Evolutionary conservation across 1,140 invertebrate genomes (phyloP), one percentile per base, ranked within the genome.

Genomic region (Carcinoscorpius rotundicauda): DNA sequence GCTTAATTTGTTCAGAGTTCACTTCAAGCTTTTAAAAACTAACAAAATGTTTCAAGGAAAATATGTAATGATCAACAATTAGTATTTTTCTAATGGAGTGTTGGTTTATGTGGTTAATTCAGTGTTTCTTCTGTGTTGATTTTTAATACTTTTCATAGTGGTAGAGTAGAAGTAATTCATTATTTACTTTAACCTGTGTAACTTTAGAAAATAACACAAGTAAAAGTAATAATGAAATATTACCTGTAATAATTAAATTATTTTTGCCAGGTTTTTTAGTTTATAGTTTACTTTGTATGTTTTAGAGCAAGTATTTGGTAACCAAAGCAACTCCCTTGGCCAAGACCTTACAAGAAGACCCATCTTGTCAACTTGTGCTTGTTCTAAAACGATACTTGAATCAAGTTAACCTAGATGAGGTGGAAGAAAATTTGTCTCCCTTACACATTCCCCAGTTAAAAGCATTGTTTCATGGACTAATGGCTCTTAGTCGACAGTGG

Each of bases 401-500:
- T 59, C 83, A 87, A 69, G 84, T 86, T 4, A 86, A 87, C 68
- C 79, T 89, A 0, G 77, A 81, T 5, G 82, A 82, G 8, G 87
- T 97, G 65, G 92, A 96, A 78, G 81, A 82, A 4, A 91, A 93
- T 75, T 82, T 97, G n/a, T 81, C 84, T 68, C 86, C 90, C 71
- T 79, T 85, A 11, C 87, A 91, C 72, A 80, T 95, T 55, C 93
- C 94, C 8, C 86, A 89, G 62, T 78, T 95, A 5, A 91, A 88
- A 63, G 95, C 88, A 1, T 79, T 97, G n/a, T 82, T 92, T 70
- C 76, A 91, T 84, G 91, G 91, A n/a, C 85, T 95, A 29, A 86
- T 94, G 74, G 90, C 93, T 58, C 75, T 97, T 29, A 94, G 91
- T 72, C 83, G 93, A 3, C 93, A 97, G 74, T 98, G 94, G 94